These are phyloP conservation scores for Andrena marginata DNA, from an alignment of 2,888 invertebrate species.

Conservation along the genomic window DNA sequence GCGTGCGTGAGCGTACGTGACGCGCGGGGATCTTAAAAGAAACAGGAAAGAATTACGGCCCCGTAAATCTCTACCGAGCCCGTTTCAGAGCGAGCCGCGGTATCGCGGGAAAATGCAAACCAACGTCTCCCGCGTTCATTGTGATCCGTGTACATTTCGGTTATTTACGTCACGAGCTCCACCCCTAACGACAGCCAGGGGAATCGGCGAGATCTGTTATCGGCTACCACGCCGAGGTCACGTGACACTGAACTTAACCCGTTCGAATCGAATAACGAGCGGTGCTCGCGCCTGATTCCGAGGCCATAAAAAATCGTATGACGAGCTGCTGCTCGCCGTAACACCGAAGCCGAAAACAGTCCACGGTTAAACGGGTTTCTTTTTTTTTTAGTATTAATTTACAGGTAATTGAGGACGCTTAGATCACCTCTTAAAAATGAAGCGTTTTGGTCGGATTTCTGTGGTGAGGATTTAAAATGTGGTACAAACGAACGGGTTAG, in stretches of 20 bases:
- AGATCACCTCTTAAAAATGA: no score
- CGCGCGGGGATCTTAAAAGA: constrained; percentile 44
- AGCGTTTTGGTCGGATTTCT: no score
- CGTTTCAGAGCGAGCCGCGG: constrained; percentile 46
- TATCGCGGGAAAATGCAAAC: constrained; percentile 44
- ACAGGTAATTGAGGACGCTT: no score
- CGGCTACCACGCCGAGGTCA: constrained; percentile 17
- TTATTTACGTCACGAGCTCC: constrained; percentile 48
- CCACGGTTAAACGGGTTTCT: no score
- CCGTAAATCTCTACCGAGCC: constrained; percentile 52
- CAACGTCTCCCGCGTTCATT: constrained; percentile 44
- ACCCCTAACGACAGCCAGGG: not conserved
- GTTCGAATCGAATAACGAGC: no score
- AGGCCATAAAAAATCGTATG: no score
- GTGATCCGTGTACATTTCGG: constrained; percentile 52
- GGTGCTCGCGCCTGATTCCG: no score
- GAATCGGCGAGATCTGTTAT: constrained; percentile 15
- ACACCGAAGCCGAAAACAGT: no score
- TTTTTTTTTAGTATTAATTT: no score
- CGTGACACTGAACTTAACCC: constrained; percentile 9
- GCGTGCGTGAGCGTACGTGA: constrained; percentile 13
- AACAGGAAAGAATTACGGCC: constrained; percentile 62
- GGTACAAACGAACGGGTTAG: not conserved
- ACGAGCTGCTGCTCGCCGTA: no score
- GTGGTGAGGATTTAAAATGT: not conserved